Evolutionary conservation across 2,888 invertebrate genomes (phyloP).

Genomic region (Lithophane leautieri): DNA sequence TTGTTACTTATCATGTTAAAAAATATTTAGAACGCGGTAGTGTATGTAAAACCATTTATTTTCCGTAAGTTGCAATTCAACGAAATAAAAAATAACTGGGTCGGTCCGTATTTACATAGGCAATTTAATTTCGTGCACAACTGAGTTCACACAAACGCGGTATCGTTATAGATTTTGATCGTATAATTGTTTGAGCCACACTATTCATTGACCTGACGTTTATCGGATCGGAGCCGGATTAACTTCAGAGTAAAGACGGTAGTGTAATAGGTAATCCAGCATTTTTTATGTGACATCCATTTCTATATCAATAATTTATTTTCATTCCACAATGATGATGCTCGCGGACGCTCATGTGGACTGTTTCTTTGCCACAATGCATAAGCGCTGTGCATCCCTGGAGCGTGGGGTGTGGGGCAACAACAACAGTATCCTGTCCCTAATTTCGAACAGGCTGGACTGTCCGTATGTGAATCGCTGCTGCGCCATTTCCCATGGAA

Average conservation of each 20-base stretch:
- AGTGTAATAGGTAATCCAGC: too few species aligned
- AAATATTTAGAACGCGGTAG: neutral
- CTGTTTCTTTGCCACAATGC: too few species aligned
- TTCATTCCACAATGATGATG: too few species aligned
- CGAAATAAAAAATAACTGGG: constrained; percentile 42
- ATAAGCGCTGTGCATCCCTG: too few species aligned
- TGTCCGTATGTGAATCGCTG: too few species aligned
- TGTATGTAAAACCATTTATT: constrained; percentile 31
- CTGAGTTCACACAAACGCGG: constrained; percentile 2
- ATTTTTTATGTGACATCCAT: too few species aligned
- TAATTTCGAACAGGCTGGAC: too few species aligned
- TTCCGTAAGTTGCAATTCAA: constrained; percentile 24
- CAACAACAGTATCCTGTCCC: too few species aligned
- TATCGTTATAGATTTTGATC: constrained; percentile 20
- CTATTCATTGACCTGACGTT: neutral
- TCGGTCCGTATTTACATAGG: constrained; percentile 30
- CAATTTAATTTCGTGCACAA: constrained; percentile 36
- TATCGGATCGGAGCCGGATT: neutral
- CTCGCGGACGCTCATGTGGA: too few species aligned
- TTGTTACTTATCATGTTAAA: neutral
- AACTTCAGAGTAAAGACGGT: neutral
- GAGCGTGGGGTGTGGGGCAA: too few species aligned
- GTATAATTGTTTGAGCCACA: constrained; percentile 15
- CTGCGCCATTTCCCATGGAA: too few species aligned
- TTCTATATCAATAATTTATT: too few species aligned